Evolutionary conservation across 2,888 invertebrate species (phyloP).

Genomic region (Sarcophaga caerulescens): DNA sequence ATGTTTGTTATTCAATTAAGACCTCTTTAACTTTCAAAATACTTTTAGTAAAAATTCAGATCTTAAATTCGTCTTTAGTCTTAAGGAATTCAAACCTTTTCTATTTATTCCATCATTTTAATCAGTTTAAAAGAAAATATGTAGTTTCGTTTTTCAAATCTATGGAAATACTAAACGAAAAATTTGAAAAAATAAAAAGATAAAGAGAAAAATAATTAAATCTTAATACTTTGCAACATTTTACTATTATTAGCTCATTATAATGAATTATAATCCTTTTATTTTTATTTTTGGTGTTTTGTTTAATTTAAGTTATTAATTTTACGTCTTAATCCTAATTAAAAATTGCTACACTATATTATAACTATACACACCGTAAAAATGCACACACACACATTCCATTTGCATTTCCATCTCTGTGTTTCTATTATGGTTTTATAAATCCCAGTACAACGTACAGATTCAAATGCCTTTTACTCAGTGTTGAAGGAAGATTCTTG

Average conservation of each 20-base stretch:
- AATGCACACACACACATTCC: background rate
- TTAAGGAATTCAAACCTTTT: too few relatives aligned
- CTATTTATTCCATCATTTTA: too few relatives aligned
- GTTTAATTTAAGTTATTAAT: conserved; percentile 57
- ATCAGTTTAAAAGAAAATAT: too few relatives aligned
- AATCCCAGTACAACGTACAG: conserved; percentile 28
- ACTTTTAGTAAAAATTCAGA: too few relatives aligned
- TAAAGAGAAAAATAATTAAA: background rate
- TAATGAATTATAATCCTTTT: conserved; percentile 41
- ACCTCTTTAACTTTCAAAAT: too few relatives aligned
- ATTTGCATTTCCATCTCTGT: background rate
- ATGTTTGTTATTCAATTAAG: too few relatives aligned
- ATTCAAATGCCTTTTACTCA: background rate
- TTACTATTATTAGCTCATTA: conserved; percentile 44
- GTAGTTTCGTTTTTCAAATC: too few relatives aligned
- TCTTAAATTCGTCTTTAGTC: too few relatives aligned
- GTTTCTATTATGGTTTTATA: conserved; percentile 3
- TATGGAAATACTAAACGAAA: too few relatives aligned
- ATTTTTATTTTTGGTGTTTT: background rate
- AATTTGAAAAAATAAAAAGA: too few relatives aligned
- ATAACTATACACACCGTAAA: background rate
- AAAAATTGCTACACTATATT: conserved; percentile 47
- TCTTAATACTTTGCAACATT: conserved; percentile 24
- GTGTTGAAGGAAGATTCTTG: conserved; percentile 40
- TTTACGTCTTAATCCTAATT: conserved; percentile 62